A percentile compares a stretch with the other conserved stretches of the same genome.
phyloP scores from a whole-genome alignment of 2,113 vertebrate genomes.

The Pampusana beccarii region DNA sequence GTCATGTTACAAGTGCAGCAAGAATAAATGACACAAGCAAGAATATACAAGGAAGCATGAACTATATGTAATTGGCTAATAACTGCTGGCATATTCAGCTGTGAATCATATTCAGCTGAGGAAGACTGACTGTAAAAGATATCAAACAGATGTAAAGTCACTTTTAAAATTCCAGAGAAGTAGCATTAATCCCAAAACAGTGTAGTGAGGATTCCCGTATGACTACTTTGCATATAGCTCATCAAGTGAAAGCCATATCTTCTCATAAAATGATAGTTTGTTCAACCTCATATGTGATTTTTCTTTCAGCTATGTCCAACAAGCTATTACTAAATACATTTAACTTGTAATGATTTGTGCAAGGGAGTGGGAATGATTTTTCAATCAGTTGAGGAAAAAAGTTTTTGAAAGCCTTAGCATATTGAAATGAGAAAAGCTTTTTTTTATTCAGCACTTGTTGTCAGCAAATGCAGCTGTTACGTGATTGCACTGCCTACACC shows the following conservation, averaged over 20 bases:
- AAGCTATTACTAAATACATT: conserved; percentile 35
- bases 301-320: conserved; percentile 40
- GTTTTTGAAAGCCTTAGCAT: not conserved
- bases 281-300: conserved; percentile 19
- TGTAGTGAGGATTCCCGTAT: not conserved
- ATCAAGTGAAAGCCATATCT: conserved; percentile 8
- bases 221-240: conserved; percentile 19
- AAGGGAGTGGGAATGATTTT: not conserved
- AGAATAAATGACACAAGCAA: not conserved
- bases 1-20: not conserved
- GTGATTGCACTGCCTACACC: not conserved
- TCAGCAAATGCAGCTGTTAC: not conserved
- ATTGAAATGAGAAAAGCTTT: not conserved
- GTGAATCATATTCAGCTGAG: conserved; percentile 20
- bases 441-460: not conserved
- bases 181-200: conserved; percentile 33
- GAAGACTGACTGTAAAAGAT: not conserved
- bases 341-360: conserved; percentile 17
- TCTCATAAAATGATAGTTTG: conserved; percentile 8
- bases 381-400: not conserved
- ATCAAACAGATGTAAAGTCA: conserved; percentile 2
- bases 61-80: not conserved
- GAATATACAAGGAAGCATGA: not conserved
- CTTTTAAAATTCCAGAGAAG: not conserved
- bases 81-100: conserved; percentile 15